Evolutionary conservation across 2,888 invertebrate genomes (phyloP), one percentile per base, ranked within the genome.

Genomic region (Scelioninae gen. 1): DNA sequence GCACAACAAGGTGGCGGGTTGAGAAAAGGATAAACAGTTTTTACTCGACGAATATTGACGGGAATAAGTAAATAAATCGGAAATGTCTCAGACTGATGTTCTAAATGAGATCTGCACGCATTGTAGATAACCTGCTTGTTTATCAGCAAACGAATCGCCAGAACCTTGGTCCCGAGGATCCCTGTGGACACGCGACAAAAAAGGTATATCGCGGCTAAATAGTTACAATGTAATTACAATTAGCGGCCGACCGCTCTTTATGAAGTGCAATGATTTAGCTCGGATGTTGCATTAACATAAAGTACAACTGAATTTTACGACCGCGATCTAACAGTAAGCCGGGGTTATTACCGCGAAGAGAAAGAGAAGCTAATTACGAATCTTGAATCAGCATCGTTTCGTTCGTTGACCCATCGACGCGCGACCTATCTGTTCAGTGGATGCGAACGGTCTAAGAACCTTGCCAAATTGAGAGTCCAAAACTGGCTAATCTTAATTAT

Each of bases 401-500:
- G 75, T 81, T 81, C 75, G 47, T 75, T 75, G 69, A 69, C 75
- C 80, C 53, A 65, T 78, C 49, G 23, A 34, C 49, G 63, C 23
- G 47, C 34, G 65, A 31, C 11, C 47, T 62, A 62, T 55, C 53
- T 38, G 58, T 60, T 47, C 29, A 51, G 23, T 38, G n/a, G 38
- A 23, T 43, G 15, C 45, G 55, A 43, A 29, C 23, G 32, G 55
- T 40, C 7, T 58, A 16, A 68, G 65, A 89, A 88, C 88, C 89
- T 88, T 86, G 88, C 82, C 74, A 85, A 87, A 86, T 85, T 76
- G 68, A 5, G 34, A 34, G 34, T 34, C 34, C 34, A 7, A 34
- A 5, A 34, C 34, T 8, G 34, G 71, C n/a, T n/a, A n/a, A n/a
- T n/a, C n/a, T n/a, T n/a, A n/a, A n/a, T n/a, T n/a, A n/a, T n/a